Evolutionary conservation across 2,797 vertebrate genomes (phyloP), one percentile per base, ranked within the genome.

Genomic region (Synaphobranchus kaupii): DNA sequence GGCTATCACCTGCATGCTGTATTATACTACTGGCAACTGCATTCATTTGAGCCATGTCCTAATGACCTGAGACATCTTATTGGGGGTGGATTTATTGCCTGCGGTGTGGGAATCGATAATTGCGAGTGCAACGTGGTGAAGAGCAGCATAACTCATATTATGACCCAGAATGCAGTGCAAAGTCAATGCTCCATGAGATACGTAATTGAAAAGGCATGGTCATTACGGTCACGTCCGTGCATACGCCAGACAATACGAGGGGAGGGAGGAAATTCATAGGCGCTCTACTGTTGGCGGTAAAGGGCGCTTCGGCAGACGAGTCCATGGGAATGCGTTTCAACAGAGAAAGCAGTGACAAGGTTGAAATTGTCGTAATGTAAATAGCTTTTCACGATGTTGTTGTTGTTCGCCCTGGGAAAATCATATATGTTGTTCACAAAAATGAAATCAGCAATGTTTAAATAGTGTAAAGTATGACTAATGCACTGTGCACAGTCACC

Each of bases 11-110:
- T 48, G 17, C 31, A 5, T 50, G 47, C 28, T 5, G 50, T n/a
- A 81, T 81, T 48, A 50, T 50, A 56, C 66, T 1, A 25, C 39
- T 50, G 78, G 84, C 90, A 90, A 88, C 84, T 88, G 34, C 34
- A 34, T 39, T 13, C 31, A 92, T 92, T 91, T 90, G 83, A 87
- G 88, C 92, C 91, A 90, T 95, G 91, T 93, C 91, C 56, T 86
- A 91, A 85, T 44, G 47, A 50, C 44, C 47, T 10, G 9, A 81
- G 78, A 47, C 44, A 3, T 87, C 54, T 91, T 89, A 90, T 90
- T 89, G 89, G 85, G 87, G 86, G 88, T 84, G 91, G 90, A 91
- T 92, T 91, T 91, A 92, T 91, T 89, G 87, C 87, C 85, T 84
- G 87, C 85, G 89, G 90, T 90, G 91, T 86, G 60, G 81, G 89